A percentile compares a stretch with the other conserved stretches of the same genome.
Conservation (phyloP, 2,113 vertebrate genomes). For the Macroglossus sobrinus region DNA sequence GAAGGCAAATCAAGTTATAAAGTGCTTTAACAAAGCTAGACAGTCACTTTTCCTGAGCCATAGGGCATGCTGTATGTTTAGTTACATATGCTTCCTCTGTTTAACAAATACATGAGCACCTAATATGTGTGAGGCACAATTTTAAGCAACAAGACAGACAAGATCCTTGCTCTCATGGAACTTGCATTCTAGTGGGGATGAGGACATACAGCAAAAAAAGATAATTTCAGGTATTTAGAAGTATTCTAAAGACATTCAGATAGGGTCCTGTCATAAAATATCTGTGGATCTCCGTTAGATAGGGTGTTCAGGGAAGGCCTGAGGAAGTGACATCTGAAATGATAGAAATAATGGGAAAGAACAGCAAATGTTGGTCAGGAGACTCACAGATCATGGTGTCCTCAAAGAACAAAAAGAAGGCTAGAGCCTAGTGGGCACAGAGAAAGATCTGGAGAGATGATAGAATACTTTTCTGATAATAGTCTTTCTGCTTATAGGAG, state of each 20-base stretch:
- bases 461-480: neutral
- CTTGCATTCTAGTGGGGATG: neutral
- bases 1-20: neutral
- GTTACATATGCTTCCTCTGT: neutral
- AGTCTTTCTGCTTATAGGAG: neutral
- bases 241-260: neutral
- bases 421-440: neutral
- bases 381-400: neutral
- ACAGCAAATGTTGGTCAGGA: neutral
- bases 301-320: neutral
- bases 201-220: neutral
- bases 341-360: neutral
- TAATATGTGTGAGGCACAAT: no score
- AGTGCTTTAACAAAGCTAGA: neutral
- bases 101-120: neutral
- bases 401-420: neutral
- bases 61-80: neutral
- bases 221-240: neutral
- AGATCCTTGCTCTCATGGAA: neutral
- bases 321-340: neutral
- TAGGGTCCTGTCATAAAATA: neutral
- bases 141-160: neutral
- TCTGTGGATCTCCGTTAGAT: neutral
- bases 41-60: neutral
- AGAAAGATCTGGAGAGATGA: neutral